Percentiles rank a stretch among this genome's conserved stretches.
These are phyloP conservation scores for Polypterus senegalus DNA, from an alignment of 2,113 vertebrate species.

Conservation along the genomic window DNA sequence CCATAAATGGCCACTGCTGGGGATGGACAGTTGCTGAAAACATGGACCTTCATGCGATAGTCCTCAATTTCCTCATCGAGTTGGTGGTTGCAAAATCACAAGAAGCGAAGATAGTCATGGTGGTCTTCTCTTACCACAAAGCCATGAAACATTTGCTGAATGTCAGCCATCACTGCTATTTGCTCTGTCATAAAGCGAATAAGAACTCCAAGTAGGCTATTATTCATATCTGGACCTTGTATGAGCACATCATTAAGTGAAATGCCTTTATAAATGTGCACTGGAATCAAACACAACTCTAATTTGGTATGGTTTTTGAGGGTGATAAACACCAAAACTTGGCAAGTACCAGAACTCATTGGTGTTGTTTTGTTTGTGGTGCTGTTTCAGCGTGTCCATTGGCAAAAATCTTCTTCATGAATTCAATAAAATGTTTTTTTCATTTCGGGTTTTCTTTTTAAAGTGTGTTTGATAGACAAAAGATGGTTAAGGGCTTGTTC, in stretches of 20 bases:
- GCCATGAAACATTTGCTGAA: neutral
- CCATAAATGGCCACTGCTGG: neutral
- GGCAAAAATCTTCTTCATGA: neutral
- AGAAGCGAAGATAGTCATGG: neutral
- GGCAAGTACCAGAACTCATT: constrained; percentile 7
- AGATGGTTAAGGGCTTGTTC: neutral
- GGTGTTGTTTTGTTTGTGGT: neutral
- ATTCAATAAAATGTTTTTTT: neutral
- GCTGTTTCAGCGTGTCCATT: neutral
- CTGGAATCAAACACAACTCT: constrained; percentile 13
- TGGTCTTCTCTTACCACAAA: constrained; percentile 4
- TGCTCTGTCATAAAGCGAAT: neutral
- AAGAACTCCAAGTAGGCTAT: constrained; percentile 5
- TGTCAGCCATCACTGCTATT: neutral
- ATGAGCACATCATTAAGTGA: constrained; percentile 12
- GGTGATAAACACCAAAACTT: constrained; percentile 4
- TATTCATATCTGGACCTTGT: constrained; percentile 8
- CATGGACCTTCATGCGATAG: constrained; percentile 1
- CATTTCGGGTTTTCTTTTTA: neutral
- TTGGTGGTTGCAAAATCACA: constrained; percentile 3
- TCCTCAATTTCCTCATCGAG: constrained; percentile 1
- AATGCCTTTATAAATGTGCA: constrained; percentile 8
- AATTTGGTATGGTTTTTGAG: constrained; percentile 1
- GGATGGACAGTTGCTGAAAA: neutral
- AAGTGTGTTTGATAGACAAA: neutral